Evolutionary conservation across 1,140 invertebrate species (phyloP), one percentile per base, ranked within the genome.

Genomic region (Eueides isabella): DNA sequence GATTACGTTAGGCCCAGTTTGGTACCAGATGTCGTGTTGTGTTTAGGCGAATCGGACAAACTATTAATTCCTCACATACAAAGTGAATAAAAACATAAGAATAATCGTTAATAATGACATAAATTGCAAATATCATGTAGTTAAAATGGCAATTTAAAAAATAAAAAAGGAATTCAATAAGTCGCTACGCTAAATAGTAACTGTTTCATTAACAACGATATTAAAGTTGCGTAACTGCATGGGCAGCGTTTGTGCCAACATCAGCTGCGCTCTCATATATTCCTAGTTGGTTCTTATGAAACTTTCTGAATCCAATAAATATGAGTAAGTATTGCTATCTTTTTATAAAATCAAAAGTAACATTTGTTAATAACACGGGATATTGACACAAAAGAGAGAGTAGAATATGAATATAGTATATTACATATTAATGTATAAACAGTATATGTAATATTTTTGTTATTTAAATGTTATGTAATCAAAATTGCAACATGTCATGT

Each of bases 151-250:
- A 44, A 4, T 6, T n/a, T n/a, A 19, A 19, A 5, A 44, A 26
- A 55, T 55, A 11, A 23, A 11, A 55, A 55, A 26, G 11, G 7
- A 55, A 23, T 11, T 55, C 48, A 7, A 55, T 12, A 55, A 26
- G 44, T 55, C 23, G 19, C 44, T 2, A 23, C 19, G 2, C 44
- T 55, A 55, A 26, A 55, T n/a, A 55, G 19, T 55, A 26, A 55
- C 19, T 4, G 48, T 55, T 55, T 55, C 48, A 55, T 55, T 19
- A 12, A 55, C 48, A 19, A 6, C 67, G 29, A 61, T 68, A 68
- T 61, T 68, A 30, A 44, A 68, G 48, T 68, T 68, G 48, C 67
- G 67, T 68, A 68, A 68, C 44, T 33, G 67, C 23, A 48, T 55
- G 44, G 29, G 1, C 48, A 61, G 67, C 29, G 19, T 29, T 68